phyloP scores from a whole-genome alignment of 2,797 vertebrate genomes.

The Oophaga sylvatica region DNA sequence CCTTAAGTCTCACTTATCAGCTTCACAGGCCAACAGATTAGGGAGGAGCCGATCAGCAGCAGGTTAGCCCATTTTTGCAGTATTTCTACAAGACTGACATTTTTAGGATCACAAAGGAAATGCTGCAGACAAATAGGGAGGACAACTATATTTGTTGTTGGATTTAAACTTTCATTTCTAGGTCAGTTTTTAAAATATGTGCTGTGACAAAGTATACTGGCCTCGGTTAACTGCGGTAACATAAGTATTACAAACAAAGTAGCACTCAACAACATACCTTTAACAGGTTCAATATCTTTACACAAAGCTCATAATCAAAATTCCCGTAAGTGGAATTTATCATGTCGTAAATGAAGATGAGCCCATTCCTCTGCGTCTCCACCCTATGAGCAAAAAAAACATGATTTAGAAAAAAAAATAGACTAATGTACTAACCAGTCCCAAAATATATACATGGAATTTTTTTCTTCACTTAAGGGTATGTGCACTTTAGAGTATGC shows the following conservation, averaged over 20 bases:
- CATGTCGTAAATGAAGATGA: slow-evolving; percentile 89
- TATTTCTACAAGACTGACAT: too few species aligned
- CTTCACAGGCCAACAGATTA: too few species aligned
- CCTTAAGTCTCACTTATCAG: too few species aligned
- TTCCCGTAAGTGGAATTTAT: slow-evolving; percentile 84
- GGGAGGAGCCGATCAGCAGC: too few species aligned
- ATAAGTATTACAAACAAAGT: not conserved
- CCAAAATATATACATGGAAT: not conserved
- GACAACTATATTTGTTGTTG: too few species aligned
- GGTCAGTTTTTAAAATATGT: not conserved
- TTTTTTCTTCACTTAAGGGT: too few species aligned
- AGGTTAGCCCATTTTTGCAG: too few species aligned
- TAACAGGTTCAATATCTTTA: slow-evolving; percentile 85
- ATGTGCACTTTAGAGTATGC: too few species aligned
- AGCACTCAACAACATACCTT: slow-evolving; percentile 73
- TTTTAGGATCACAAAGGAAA: too few species aligned
- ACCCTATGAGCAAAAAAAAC: slow-evolving; percentile 66
- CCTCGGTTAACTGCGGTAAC: not conserved
- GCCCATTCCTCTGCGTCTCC: slow-evolving; percentile 84
- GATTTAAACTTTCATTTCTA: not conserved
- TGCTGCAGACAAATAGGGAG: too few species aligned
- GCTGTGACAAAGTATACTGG: not conserved
- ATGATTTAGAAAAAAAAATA: not conserved
- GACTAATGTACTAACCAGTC: not conserved
- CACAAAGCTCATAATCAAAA: slow-evolving; percentile 87